Conservation (phyloP, 1,140 invertebrate species). For the Drosophila ohnishii region DNA sequence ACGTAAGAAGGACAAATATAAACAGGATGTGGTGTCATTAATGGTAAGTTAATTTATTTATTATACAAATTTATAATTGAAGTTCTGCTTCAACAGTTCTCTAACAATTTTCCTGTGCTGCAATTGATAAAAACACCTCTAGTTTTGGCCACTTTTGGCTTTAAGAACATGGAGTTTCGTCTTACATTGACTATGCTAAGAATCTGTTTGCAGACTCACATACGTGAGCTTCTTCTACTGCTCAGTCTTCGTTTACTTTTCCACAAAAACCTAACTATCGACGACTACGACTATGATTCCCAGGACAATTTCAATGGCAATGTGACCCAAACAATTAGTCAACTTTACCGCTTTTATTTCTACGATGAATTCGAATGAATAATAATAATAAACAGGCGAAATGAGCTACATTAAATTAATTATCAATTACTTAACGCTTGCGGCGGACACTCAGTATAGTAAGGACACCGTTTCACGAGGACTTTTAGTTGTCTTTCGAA, state of each 20-base stretch:
- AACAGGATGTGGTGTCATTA: slow-evolving; percentile 47
- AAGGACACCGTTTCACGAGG: not conserved
- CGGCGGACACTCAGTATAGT: not conserved
- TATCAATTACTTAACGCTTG: slow-evolving; percentile 13
- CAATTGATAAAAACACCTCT: slow-evolving; percentile 12
- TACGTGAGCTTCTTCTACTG: slow-evolving; percentile 21
- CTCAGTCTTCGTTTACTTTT: slow-evolving; percentile 14
- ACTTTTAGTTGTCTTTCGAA: slow-evolving; percentile 28
- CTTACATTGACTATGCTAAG: slow-evolving; percentile 27
- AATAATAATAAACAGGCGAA: slow-evolving; percentile 41
- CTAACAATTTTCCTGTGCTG: slow-evolving; percentile 36
- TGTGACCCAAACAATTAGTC: slow-evolving; percentile 62
- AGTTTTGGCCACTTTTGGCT: slow-evolving; percentile 12
- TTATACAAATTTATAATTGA: not conserved
- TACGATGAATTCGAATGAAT: slow-evolving; percentile 61
- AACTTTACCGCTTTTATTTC: slow-evolving; percentile 54
- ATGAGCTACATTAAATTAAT: slow-evolving; percentile 29
- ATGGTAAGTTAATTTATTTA: slow-evolving; percentile 33
- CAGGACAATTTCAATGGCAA: slow-evolving; percentile 50
- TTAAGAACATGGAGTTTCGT: not conserved
- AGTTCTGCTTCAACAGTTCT: slow-evolving; percentile 8
- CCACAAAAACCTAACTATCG: slow-evolving; percentile 10
- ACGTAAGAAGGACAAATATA: not conserved
- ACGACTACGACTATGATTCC: slow-evolving; percentile 22
- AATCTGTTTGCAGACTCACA: not conserved